Percentiles rank a stretch among this genome's conserved stretches.
These are phyloP conservation scores for Lycophotia porphyrea DNA, from an alignment of 2,888 invertebrate species.

Conservation along the genomic window DNA sequence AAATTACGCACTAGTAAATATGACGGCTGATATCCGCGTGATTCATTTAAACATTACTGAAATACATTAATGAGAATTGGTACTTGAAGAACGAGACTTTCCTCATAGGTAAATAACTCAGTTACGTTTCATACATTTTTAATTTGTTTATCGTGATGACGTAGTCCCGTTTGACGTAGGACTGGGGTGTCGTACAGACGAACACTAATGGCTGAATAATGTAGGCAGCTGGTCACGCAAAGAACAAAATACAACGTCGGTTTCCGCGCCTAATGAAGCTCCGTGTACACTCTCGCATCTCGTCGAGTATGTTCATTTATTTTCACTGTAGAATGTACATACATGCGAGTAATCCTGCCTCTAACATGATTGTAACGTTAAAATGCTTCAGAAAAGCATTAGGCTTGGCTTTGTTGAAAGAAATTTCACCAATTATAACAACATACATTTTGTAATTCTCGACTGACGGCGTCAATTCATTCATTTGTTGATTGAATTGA, in stretches of 20 bases:
- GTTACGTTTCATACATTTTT: slow-evolving; percentile 18
- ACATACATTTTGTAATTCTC: slow-evolving; percentile 18
- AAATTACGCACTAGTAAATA: slow-evolving; percentile 48
- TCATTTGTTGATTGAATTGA: slow-evolving; percentile 56
- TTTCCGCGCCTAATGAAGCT: slow-evolving; percentile 76
- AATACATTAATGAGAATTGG: slow-evolving; percentile 23
- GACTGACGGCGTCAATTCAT: slow-evolving; percentile 48
- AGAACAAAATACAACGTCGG: slow-evolving; percentile 76
- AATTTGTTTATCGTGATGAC: slow-evolving; percentile 61
- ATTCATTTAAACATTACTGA: slow-evolving; percentile 43
- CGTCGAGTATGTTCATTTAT: slow-evolving; percentile 69
- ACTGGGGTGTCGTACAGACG: slow-evolving; percentile 61
- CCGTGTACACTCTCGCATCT: slow-evolving; percentile 69
- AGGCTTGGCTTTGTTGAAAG: not conserved
- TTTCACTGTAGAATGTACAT: no score
- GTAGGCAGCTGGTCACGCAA: slow-evolving; percentile 80
- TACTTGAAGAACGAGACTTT: slow-evolving; percentile 18
- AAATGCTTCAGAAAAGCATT: slow-evolving; percentile 9
- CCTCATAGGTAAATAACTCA: slow-evolving; percentile 32
- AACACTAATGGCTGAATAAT: slow-evolving; percentile 81
- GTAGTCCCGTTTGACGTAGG: slow-evolving; percentile 67
- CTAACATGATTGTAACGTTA: slow-evolving; percentile 11
- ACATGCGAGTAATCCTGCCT: slow-evolving; percentile 60
- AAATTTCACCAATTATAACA: slow-evolving; percentile 11
- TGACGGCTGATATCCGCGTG: slow-evolving; percentile 40